Evolutionary conservation across 2,888 invertebrate species (phyloP).

Genomic region (Portevinia maculata): DNA sequence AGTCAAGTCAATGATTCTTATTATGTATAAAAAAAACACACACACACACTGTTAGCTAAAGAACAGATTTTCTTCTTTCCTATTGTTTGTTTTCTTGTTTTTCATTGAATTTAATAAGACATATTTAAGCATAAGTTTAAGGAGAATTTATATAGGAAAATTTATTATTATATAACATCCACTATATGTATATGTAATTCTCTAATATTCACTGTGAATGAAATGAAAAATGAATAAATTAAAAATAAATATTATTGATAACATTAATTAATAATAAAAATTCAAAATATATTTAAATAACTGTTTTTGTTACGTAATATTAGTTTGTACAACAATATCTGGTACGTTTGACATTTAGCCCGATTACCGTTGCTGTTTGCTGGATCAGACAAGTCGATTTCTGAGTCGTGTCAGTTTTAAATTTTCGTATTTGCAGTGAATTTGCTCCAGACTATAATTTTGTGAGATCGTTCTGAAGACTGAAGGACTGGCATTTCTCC

Average conservation of each 20-base stretch:
- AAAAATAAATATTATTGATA: conserved; percentile 46
- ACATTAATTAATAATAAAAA: conserved; percentile 59
- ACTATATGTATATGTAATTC: conserved; percentile 65
- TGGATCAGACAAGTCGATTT: too few species aligned
- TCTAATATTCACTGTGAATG: conserved; percentile 71
- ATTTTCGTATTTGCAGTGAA: too few species aligned
- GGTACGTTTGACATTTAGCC: too few species aligned
- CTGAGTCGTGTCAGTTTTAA: too few species aligned
- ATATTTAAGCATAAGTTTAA: conserved; percentile 65
- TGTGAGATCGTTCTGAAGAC: too few species aligned
- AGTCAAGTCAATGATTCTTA: conserved; percentile 27
- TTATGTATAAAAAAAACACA: conserved; percentile 32
- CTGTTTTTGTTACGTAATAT: too few species aligned
- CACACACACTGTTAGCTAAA: conserved; percentile 20
- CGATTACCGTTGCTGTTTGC: too few species aligned
- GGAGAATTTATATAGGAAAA: conserved; percentile 73
- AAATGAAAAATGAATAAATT: conserved; percentile 70
- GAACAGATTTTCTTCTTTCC: conserved; percentile 1
- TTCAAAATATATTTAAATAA: conserved; percentile 43
- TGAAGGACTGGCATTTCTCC: too few species aligned
- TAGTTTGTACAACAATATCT: too few species aligned
- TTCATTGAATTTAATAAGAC: conserved; percentile 37
- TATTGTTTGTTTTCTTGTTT: conserved; percentile 43
- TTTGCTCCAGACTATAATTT: too few species aligned
- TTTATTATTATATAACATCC: conserved; percentile 66